Evolutionary conservation across 2,113 vertebrate species (phyloP).

Genomic region (Ranitomeya variabilis): DNA sequence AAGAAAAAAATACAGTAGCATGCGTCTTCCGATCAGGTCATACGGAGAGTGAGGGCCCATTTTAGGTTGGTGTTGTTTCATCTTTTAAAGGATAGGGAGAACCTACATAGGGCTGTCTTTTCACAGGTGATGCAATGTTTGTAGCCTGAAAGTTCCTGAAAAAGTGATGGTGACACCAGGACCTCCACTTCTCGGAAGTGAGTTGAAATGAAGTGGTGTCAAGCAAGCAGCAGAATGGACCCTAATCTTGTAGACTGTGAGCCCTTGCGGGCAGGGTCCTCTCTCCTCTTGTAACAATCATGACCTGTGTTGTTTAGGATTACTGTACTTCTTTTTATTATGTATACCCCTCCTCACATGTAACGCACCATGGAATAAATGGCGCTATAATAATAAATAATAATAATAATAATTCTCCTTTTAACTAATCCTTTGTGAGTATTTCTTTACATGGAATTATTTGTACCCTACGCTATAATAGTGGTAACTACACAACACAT

Average conservation of each 20-base stretch:
- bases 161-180: not conserved
- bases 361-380: not conserved
- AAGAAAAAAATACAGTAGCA: not conserved
- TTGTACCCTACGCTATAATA: not conserved
- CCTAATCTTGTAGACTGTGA: not conserved
- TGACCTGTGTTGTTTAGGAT: too few species aligned
- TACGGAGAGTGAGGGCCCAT: too few species aligned
- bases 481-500: not conserved
- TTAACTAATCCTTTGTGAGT: not conserved
- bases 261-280: too few species aligned
- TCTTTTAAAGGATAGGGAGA: not conserved
- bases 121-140: not conserved
- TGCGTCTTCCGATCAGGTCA: not conserved
- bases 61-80: not conserved
- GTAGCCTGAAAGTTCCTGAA: not conserved
- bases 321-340: not conserved
- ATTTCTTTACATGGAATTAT: not conserved
- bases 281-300: too few species aligned
- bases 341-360: not conserved
- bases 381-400: too few species aligned
- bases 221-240: not conserved
- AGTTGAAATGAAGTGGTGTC: not conserved
- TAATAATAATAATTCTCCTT: too few species aligned
- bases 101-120: not conserved
- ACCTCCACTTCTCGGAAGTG: not conserved